Base-by-base conservation (phyloP, 1,140 invertebrate species). In the Stegodyphus dumicola region DNA sequence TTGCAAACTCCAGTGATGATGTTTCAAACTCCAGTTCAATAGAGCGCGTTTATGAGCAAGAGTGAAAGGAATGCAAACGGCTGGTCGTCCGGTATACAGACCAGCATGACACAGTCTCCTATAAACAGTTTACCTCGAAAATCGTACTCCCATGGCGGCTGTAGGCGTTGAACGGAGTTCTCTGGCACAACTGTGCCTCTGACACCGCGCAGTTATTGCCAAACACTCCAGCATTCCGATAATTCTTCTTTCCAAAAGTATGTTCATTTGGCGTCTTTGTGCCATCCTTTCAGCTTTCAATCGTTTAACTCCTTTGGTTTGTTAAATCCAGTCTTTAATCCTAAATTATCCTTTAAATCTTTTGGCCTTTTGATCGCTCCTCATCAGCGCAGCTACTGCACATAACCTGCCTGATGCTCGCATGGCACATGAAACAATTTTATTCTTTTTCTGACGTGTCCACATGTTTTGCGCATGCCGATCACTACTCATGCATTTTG, bases 241-340 rank as follows among this genome's bases (percentile, higher is more conserved):
- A 69, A 69, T 69, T 69, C n/a, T 69, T 69, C 66, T n/a, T 69
- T 69, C n/a, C 66, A 69, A 7, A 69, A 69, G n/a, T n/a, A 69
- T 69, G 15, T 17, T n/a, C 66, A 69, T 6, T 69, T 69, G 66
- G 66, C 66, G n/a, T 69, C 66, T 69, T 69, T 69, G 66, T 69
- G n/a, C 15, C 18, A 69, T 69, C 15, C 7, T 69, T 69, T 33
- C 7, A 9, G 7, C 66, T 69, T 69, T 69, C n/a, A n/a, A 69
- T 69, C 15, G n/a, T 33, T 69, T 7, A 69, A 15, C 15, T 15
- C 66, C 6, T 6, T n/a, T 7, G n/a, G n/a, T n/a, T n/a, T n/a
- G n/a, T n/a, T n/a, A n/a, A n/a, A n/a, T n/a, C n/a, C n/a, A n/a
- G n/a, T n/a, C n/a, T n/a, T n/a, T n/a, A n/a, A n/a, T n/a, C n/a